phyloP scores from a whole-genome alignment of 35 echinoderm and acorn worm genomes.

The Heliocidaris tuberculata region DNA sequence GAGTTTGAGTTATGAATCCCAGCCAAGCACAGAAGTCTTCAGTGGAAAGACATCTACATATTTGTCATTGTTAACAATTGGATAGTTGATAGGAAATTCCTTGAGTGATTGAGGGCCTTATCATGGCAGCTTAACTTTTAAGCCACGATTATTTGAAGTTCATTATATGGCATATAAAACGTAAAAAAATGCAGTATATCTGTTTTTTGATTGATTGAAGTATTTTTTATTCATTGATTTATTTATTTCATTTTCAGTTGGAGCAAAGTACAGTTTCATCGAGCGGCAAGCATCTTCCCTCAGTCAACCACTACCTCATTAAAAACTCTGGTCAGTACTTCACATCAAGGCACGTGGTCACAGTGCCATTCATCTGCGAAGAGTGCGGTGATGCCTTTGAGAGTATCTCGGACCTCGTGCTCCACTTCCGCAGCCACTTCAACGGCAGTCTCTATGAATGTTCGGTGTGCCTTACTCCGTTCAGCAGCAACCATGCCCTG shows the following conservation, averaged over 20 bases:
- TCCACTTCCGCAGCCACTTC: conserved; percentile 15
- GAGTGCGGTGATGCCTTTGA: conserved; percentile 35
- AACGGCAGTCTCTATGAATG: conserved; percentile 25
- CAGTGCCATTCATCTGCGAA: conserved; percentile 37
- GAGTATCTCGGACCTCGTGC: not conserved
- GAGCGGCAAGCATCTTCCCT: not conserved
- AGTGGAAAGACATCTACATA: too few relatives aligned
- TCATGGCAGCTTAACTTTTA: too few relatives aligned
- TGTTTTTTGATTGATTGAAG: too few relatives aligned
- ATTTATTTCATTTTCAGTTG: not conserved
- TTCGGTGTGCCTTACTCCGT: not conserved
- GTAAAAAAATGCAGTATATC: too few relatives aligned
- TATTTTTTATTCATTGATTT: too few relatives aligned
- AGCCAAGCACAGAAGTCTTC: too few relatives aligned
- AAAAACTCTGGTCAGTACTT: conserved; percentile 39
- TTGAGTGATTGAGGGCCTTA: too few relatives aligned
- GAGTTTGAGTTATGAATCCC: too few relatives aligned
- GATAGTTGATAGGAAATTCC: too few relatives aligned
- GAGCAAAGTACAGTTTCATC: not conserved
- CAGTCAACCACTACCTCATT: conserved; percentile 20
- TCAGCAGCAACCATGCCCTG: not conserved
- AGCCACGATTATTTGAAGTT: too few relatives aligned
- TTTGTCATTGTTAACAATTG: too few relatives aligned
- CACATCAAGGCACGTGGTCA: not conserved
- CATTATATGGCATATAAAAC: too few relatives aligned